These are phyloP conservation scores for Pitangus sulphuratus DNA, from an alignment of 2,797 vertebrate genomes.

Conservation along the genomic window DNA sequence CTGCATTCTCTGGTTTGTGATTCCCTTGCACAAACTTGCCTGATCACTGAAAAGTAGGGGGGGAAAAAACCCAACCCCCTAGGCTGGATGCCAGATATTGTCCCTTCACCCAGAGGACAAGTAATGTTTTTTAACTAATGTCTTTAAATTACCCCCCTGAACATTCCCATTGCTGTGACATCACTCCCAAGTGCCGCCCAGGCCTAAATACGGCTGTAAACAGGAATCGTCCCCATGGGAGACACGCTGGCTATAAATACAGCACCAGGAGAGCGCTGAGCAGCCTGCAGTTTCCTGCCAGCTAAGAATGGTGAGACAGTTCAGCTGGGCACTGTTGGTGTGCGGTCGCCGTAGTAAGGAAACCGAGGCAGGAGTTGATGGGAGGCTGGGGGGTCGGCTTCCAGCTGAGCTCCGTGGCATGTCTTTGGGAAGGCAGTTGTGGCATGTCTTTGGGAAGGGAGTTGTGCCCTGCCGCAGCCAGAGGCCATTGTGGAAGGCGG, in stretches of 20 bases:
- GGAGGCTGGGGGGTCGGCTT: neutral
- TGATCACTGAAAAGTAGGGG: neutral
- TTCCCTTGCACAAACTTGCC: neutral
- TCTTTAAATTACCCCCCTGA: conserved; percentile 24
- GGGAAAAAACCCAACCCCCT: neutral
- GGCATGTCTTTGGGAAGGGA: neutral
- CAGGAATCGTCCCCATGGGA: conserved; percentile 24
- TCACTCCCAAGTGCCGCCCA: conserved; percentile 38
- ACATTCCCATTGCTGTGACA: neutral
- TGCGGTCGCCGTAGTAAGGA: neutral
- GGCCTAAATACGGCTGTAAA: conserved; percentile 40
- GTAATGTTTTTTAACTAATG: neutral
- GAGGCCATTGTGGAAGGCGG: neutral
- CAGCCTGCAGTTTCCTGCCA: conserved; percentile 17
- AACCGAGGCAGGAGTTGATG: neutral
- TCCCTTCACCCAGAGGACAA: neutral
- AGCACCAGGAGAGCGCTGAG: neutral
- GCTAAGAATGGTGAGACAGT: conserved; percentile 43
- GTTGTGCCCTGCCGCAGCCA: rapidly evolving
- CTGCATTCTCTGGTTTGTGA: neutral
- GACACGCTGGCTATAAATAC: conserved; percentile 39
- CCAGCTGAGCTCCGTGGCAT: neutral
- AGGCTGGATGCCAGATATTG: neutral
- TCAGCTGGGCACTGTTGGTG: neutral
- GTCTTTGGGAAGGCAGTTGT: neutral